A percentile compares a stretch with the other conserved stretches of the same genome.
Conservation (phyloP, 2,113 vertebrate species). For the Gymnobelideus leadbeateri region DNA sequence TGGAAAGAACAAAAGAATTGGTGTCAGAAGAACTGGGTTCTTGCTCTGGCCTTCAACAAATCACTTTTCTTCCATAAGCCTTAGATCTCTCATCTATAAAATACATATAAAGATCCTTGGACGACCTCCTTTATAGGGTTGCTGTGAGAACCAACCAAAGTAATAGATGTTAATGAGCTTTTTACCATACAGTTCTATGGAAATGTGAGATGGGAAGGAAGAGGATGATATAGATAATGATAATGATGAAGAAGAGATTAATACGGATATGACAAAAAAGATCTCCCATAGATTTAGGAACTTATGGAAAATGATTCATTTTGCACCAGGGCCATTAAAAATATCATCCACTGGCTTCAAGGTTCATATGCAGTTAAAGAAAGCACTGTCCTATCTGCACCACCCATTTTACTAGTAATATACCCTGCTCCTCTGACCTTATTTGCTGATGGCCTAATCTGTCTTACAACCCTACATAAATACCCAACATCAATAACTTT, state of each 20-base stretch:
- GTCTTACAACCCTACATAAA: slow-evolving; percentile 85
- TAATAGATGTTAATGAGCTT: not conserved
- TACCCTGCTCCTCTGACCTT: slow-evolving; percentile 81
- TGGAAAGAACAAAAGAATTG: not conserved
- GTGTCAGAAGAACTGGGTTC: not conserved
- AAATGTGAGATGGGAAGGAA: not conserved
- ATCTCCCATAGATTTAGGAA: slow-evolving; percentile 28
- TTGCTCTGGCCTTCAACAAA: not conserved
- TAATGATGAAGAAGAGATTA: not conserved
- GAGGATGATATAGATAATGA: not conserved
- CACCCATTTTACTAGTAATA: slow-evolving; percentile 75
- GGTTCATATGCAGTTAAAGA: slow-evolving; percentile 73
- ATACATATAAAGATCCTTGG: not conserved
- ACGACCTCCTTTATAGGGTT: not conserved
- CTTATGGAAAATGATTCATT: slow-evolving; percentile 33
- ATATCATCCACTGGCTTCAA: slow-evolving; percentile 68
- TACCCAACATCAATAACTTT: slow-evolving; percentile 85
- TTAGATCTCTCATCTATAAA: not conserved
- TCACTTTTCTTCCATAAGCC: not conserved
- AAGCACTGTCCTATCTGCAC: slow-evolving; percentile 71
- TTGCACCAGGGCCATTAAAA: slow-evolving; percentile 43
- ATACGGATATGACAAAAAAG: not conserved
- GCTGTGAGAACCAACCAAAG: slow-evolving; percentile 1
- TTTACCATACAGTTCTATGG: not conserved
- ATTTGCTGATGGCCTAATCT: slow-evolving; percentile 87